Base-by-base conservation (phyloP, 2,113 vertebrate species). In the Ovis canadensis region DNA sequence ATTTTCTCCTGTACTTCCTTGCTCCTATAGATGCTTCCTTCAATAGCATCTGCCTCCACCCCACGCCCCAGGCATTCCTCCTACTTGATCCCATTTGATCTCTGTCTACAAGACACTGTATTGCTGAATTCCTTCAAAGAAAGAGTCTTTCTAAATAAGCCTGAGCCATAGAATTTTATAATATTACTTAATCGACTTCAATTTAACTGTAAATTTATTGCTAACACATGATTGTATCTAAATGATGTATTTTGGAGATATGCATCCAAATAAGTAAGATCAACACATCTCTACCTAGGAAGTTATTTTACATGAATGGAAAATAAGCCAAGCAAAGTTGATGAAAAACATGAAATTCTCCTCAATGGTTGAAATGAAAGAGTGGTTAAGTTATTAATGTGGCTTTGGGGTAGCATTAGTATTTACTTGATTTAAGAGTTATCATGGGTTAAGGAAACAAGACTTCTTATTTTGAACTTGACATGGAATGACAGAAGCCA, bases 401-500 rank as follows among this genome's bases (percentile, higher is more conserved):
- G 57, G 7, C 9, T 90, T 90, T 83, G 78, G 27, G n/a, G 10
- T 80, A 64, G 50, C 67, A 89, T 95, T 90, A 93, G 64, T 96
- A 94, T 88, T 97, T 96, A 89, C 78, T 96, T 89, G 16, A 84
- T 40, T 89, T 93, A 55, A 88, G 71, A 95, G 86, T 80, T 55
- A 94, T 43, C 84, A 88, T 48, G 25, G 84, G 31, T 87, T 94
- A 96, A 88, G 48, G 74, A 86, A 96, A 94, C 6, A 36, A 83
- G 57, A 86, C 77, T 95, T 84, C 55, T 80, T 98, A 78, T 92
- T 99, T 98, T 98, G 96, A 98, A 95, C 96, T 97, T 95, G 92
- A 98, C 97, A 98, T 93, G 95, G 78, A 98, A 99, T 98, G 95
- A 98, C 55, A 98, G 96, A 99, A 99, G 98, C 97, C 97, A 97